phyloP scores from a whole-genome alignment of 1,140 invertebrate genomes.

The Caenorhabditis briggsae region DNA sequence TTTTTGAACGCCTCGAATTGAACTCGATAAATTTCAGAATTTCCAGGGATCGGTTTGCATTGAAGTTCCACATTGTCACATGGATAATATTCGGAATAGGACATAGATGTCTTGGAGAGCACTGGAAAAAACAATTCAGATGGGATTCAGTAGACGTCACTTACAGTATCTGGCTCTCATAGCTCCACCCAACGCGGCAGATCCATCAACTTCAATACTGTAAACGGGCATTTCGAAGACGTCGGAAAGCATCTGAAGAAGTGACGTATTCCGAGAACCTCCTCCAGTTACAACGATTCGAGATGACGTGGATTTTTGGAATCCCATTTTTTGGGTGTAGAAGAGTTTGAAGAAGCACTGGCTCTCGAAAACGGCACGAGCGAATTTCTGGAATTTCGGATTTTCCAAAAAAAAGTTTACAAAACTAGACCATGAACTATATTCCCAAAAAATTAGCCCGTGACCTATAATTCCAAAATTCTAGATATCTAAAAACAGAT shows the following conservation, averaged over 20 bases:
- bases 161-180: conserved; percentile 62
- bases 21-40: background rate
- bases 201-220: conserved; percentile 57
- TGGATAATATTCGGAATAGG: conserved; percentile 27
- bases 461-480: too few relatives aligned
- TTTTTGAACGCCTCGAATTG: conserved; percentile 6
- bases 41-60: background rate
- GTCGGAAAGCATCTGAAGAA: conserved; percentile 64
- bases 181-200: conserved; percentile 66
- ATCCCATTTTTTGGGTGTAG: conserved; percentile 61
- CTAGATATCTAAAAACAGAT: too few relatives aligned
- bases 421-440: too few relatives aligned
- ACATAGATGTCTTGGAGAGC: background rate
- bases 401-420: too few relatives aligned
- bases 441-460: too few relatives aligned
- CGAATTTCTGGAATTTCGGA: conserved; percentile 7
- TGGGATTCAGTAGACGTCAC: background rate
- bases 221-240: conserved; percentile 63
- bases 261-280: conserved; percentile 49
- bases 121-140: background rate
- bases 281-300: conserved; percentile 62
- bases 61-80: conserved; percentile 5
- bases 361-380: conserved; percentile 64
- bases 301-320: background rate
- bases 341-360: conserved; percentile 64